Percentiles rank a stretch among this genome's conserved stretches.
Conservation (phyloP, 2,797 vertebrate genomes). For the Hippoglossus hippoglossus region DNA sequence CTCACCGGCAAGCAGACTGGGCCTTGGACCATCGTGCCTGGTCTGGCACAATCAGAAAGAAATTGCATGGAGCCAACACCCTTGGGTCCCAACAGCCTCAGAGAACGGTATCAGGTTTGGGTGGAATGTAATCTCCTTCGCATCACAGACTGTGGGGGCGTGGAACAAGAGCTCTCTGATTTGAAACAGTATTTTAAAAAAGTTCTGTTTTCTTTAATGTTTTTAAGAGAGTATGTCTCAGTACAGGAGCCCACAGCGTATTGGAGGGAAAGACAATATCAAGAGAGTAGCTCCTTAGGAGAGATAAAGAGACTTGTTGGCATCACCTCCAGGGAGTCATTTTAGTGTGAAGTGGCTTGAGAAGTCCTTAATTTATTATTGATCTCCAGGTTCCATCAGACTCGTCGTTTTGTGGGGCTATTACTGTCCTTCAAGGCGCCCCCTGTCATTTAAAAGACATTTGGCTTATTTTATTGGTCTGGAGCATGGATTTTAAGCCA, state of each 20-base stretch:
- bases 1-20: too few relatives aligned
- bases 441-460: slow-evolving; percentile 57
- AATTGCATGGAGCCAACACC: too few relatives aligned
- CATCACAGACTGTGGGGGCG: not conserved
- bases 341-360: slow-evolving; percentile 61
- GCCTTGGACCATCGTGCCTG: too few relatives aligned
- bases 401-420: slow-evolving; percentile 46
- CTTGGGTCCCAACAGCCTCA: not conserved
- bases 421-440: slow-evolving; percentile 65
- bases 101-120: too few relatives aligned
- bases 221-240: not conserved
- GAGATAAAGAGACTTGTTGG: slow-evolving; percentile 61
- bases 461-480: slow-evolving; percentile 49
- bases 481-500: slow-evolving; percentile 30
- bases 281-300: slow-evolving; percentile 37
- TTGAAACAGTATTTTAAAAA: not conserved
- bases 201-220: not conserved
- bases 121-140: too few relatives aligned
- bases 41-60: too few relatives aligned
- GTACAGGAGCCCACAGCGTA: not conserved
- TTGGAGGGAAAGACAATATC: slow-evolving; percentile 38
- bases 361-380: slow-evolving; percentile 77
- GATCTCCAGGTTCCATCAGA: slow-evolving; percentile 69
- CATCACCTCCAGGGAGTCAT: slow-evolving; percentile 57
- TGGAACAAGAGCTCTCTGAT: not conserved